A percentile compares a stretch with the other conserved stretches of the same genome.
These are phyloP conservation scores for Formica aserva DNA, from an alignment of 2,888 invertebrate species.

Conservation along the genomic window DNA sequence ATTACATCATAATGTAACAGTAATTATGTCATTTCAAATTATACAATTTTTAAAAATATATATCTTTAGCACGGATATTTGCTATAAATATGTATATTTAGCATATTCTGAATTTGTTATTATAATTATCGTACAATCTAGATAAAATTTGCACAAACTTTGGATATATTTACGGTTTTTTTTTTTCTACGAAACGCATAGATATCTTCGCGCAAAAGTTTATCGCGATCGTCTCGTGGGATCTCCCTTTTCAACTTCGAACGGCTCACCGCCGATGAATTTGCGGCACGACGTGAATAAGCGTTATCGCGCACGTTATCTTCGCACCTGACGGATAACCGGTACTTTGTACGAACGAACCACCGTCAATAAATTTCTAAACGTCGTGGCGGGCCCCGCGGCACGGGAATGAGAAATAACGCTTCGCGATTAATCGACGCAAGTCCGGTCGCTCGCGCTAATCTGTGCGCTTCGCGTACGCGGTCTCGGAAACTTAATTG, in stretches of 20 bases:
- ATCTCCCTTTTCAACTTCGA: neutral
- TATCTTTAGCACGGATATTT: neutral
- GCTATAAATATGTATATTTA: neutral
- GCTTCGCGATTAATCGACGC: constrained; percentile 75
- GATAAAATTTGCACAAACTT: constrained; percentile 2
- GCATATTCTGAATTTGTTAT: neutral
- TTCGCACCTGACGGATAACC: constrained; percentile 48
- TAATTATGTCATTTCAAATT: neutral
- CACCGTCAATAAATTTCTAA: constrained; percentile 60
- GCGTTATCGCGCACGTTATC: constrained; percentile 54
- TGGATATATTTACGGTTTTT: neutral
- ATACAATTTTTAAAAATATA: neutral
- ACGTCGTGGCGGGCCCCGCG: constrained; percentile 8
- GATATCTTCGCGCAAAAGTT: constrained; percentile 30
- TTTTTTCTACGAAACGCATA: neutral
- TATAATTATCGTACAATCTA: neutral
- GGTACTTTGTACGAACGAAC: constrained; percentile 1
- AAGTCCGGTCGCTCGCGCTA: constrained; percentile 64
- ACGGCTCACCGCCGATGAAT: neutral
- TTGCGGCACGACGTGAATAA: constrained; percentile 37
- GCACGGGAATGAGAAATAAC: constrained; percentile 58
- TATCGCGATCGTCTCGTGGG: constrained; percentile 2
- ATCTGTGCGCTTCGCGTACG: constrained; percentile 59
- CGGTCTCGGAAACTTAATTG: constrained; percentile 74
- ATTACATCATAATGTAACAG: neutral